Evolutionary conservation across 2,888 invertebrate genomes (phyloP).

Genomic region (Eilema sororculum): DNA sequence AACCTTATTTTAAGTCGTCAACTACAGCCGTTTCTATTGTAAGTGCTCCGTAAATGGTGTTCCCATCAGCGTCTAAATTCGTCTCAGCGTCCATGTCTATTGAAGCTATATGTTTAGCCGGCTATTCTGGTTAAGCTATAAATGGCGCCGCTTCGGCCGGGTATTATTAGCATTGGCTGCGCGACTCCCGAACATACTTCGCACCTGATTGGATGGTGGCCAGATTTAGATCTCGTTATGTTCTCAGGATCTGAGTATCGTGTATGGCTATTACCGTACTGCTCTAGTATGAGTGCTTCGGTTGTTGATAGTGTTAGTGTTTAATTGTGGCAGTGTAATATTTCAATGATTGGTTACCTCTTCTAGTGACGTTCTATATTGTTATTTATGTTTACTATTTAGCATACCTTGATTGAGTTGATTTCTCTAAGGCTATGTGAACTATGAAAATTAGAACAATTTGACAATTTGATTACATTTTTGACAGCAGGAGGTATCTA

Average conservation of each 20-base stretch:
- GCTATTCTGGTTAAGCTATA: constrained; percentile 82
- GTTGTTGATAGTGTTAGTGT: not conserved
- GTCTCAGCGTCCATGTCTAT: constrained; percentile 58
- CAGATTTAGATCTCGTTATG: constrained; percentile 70
- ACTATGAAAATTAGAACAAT: not conserved
- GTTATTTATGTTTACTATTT: not conserved
- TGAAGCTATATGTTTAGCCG: constrained; percentile 66
- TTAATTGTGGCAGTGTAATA: not conserved
- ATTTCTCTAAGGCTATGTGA: not conserved
- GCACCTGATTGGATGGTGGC: constrained; percentile 82
- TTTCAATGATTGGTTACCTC: not conserved
- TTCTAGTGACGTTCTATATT: not conserved
- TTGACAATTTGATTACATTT: not conserved
- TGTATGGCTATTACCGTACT: constrained; percentile 47
- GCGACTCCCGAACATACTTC: constrained; percentile 71
- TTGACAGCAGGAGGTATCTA: not conserved
- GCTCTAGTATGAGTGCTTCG: constrained; percentile 29
- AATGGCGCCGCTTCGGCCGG: constrained; percentile 70
- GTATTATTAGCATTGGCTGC: constrained; percentile 81
- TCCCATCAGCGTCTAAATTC: constrained; percentile 61
- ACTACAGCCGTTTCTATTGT: constrained; percentile 42
- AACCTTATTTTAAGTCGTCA: constrained; percentile 33
- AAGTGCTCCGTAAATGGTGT: constrained; percentile 59
- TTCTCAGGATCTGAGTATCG: constrained; percentile 55
- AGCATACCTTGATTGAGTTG: not conserved